Evolutionary conservation across 2,888 invertebrate species (phyloP).

Genomic region (Melieria crassipennis): DNA sequence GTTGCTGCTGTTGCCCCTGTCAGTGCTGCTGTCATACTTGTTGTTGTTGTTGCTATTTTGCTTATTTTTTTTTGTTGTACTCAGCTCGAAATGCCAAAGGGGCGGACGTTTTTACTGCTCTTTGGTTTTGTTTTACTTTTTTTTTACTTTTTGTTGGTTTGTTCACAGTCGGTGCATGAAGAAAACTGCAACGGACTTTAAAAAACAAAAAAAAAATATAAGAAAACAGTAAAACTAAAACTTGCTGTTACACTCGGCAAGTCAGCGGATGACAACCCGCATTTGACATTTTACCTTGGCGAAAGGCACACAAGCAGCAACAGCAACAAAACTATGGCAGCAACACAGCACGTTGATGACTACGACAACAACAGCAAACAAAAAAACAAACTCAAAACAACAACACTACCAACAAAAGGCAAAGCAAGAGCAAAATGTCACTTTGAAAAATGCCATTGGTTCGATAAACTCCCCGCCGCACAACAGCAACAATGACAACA

Average conservation of each 20-base stretch:
- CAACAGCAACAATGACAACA: conserved; percentile 11
- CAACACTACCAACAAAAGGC: conserved; percentile 30
- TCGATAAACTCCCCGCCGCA: conserved; percentile 47
- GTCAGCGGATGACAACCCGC: conserved; percentile 60
- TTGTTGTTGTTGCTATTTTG: too few relatives aligned
- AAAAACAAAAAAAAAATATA: conserved; percentile 35
- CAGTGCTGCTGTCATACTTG: too few relatives aligned
- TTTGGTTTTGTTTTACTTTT: conserved; percentile 18
- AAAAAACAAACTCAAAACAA: conserved; percentile 20
- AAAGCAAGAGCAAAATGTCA: conserved; percentile 60
- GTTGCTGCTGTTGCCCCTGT: too few relatives aligned
- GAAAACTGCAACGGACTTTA: conserved; percentile 41
- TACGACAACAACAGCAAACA: conserved; percentile 13
- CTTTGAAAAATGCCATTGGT: conserved; percentile 64
- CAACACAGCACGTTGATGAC: conserved; percentile 11
- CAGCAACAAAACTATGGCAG: conserved; percentile 19
- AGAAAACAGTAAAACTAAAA: conserved; percentile 38
- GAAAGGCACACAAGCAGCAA: conserved; percentile 36
- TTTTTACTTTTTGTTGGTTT: conserved; percentile 6
- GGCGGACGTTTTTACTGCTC: conserved; percentile 49
- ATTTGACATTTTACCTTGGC: conserved; percentile 64
- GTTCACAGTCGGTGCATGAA: conserved; percentile 38
- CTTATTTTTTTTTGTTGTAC: too few relatives aligned
- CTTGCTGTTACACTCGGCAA: conserved; percentile 40
- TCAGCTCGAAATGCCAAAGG: conserved; percentile 45